Evolutionary conservation across 1,140 invertebrate species (phyloP), one percentile per base, ranked within the genome.

Genomic region (Drosophila micromelanica): DNA sequence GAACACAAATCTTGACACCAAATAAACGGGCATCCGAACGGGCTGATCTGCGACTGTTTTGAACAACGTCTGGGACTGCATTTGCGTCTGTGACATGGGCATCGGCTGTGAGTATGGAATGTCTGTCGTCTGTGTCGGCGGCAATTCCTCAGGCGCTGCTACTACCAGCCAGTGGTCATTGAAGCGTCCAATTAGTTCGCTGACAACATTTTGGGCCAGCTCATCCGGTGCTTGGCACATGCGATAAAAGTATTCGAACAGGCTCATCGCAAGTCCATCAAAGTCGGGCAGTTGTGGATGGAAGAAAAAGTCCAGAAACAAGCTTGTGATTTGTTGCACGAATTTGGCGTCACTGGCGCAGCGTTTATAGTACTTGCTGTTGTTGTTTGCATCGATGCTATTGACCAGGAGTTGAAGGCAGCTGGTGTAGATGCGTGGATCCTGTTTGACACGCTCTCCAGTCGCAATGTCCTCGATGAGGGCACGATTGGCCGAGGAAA

Each of bases 1-100:
- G 52, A 95, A 95, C 2, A 97, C 91, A 43, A 97, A 95, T 46
- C 96, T 93, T 1, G 94, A 93, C 23, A 96, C 77, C 60, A 95
- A 67, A 60, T 93, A 93, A 0, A 92, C 92, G 0, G 93, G 90
- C 59, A 92, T 74, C 5, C 32, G 46, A 7, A 56, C 38, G 13
- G 51, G 69, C 20, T 51, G 32, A 1, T 52, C n/a, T 1, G 30
- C 30, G 11, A 4, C 15, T 3, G 40, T 32, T n/a, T 68, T 67
- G 9, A 51, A 30, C 27, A 68, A 32, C 12, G 32, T 15, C 30
- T 65, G 32, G 0, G 57, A 37, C 17, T 65, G 78, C 7, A 35
- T 32, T 23, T 35, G 60, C n/a, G 38, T 40, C 11, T 84, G 90
- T 0, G 67, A 69, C 1, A 61, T 13, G 6, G 77, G 73, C 52